Conservation (phyloP, 2,797 vertebrate species). For the Babyrousa celebensis region DNA sequence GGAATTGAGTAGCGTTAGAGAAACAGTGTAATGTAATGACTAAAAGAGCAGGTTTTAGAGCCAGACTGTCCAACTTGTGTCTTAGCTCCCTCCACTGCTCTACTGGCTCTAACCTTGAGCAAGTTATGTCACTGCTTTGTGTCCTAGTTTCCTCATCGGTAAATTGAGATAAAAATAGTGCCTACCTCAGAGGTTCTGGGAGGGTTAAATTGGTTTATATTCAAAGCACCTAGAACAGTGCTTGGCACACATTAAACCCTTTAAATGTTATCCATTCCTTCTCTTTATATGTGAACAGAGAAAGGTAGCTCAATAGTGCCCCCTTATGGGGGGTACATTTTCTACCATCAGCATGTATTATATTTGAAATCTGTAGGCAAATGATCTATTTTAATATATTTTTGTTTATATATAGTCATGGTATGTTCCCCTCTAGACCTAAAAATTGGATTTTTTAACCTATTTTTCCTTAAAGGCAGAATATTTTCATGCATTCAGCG, state of each 20-base stretch:
- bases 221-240: not conserved
- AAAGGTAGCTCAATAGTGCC: slow-evolving; percentile 88
- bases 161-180: not conserved
- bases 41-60: not conserved
- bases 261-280: not conserved
- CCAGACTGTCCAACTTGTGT: not conserved
- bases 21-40: not conserved
- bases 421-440: not conserved
- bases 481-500: slow-evolving; percentile 15
- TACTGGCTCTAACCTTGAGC: not conserved
- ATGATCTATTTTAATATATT: not conserved
- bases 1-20: not conserved
- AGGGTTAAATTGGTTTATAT: not conserved
- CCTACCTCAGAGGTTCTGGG: not conserved
- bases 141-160: not conserved
- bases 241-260: not conserved
- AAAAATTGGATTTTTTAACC: not conserved
- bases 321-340: slow-evolving; percentile 88
- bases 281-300: slow-evolving; percentile 20
- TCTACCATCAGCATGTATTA: slow-evolving; percentile 7
- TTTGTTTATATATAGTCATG: slow-evolving; percentile 14
- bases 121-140: not conserved
- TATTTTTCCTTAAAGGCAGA: not conserved
- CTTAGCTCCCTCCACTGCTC: not conserved
- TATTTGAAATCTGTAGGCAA: not conserved